Base-by-base conservation (phyloP, 1,140 invertebrate species). In the Bombus sylvicola region DNA sequence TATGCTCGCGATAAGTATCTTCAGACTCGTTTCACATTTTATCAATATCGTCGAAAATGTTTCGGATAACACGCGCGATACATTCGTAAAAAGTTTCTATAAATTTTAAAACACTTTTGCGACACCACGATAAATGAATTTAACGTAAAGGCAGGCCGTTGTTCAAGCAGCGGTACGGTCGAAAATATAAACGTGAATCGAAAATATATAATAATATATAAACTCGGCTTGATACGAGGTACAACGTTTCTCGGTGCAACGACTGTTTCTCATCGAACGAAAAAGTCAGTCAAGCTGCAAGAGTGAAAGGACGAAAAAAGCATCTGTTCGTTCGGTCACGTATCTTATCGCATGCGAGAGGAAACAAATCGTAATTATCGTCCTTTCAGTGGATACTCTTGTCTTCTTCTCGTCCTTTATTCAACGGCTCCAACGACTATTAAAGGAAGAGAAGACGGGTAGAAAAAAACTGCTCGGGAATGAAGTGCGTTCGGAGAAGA, bases 341-440 rank as follows among this genome's bases (percentile, higher is more conserved):
- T 53, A 71, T n/a, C 81, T 66, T 75, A 53, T 68, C 59, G 9
- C 62, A n/a, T n/a, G 12, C 43, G 9, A 39, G 41, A 53, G 37
- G 31, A 37, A 57, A 83, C 28, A 69, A 53, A 77, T 83, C 74
- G 73, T 78, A 84, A 84, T 78, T 59, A 71, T 84, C 75, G 37
- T 69, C 74, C n/a, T 83, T 77, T 83, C 66, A 34, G 71, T 71
- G 66, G 22, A 28, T 10, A 1, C 25, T 47, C 1, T 28, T 34
- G 53, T 1, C 18, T 31, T 66, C 15, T 2, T 66, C 10, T 25
- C n/a, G 18, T 47, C 43, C 10, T 41, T 57, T 69, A 41, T 43
- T 69, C 59, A 25, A 57, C 62, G 73, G 1, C 5, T 31, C 28
- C n/a, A 39, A 57, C 18, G 18, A 22, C 47, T 53, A 53, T 53